Evolutionary conservation across 2,888 invertebrate genomes (phyloP).

Genomic region (Anagyrus pseudococci): DNA sequence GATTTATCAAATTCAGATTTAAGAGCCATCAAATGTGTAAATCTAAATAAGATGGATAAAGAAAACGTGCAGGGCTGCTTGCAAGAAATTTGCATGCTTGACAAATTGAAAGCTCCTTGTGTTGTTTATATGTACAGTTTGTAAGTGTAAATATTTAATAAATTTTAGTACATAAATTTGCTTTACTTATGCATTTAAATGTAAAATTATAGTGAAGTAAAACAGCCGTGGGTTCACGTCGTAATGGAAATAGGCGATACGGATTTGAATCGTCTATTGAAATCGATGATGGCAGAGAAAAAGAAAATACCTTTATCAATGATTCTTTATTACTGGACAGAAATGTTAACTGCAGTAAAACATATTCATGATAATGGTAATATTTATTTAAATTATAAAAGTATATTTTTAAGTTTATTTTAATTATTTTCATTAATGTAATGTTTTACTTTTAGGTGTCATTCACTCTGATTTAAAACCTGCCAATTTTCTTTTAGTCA

Average conservation of each 20-base stretch:
- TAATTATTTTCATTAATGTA: not conserved
- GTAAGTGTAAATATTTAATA: slow-evolving; percentile 67
- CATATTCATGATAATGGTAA: slow-evolving; percentile 89
- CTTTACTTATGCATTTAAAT: not conserved
- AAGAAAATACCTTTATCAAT: slow-evolving; percentile 73
- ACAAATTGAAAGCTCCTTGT: slow-evolving; percentile 81
- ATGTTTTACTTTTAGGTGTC: slow-evolving; percentile 70
- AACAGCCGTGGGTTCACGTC: slow-evolving; percentile 69
- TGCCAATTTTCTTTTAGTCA: slow-evolving; percentile 90
- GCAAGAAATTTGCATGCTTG: slow-evolving; percentile 86
- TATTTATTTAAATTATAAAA: not conserved
- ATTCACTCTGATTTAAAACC: slow-evolving; percentile 98
- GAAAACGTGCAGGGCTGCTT: slow-evolving; percentile 78
- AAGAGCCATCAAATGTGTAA: slow-evolving; percentile 84
- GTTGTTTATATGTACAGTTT: slow-evolving; percentile 87
- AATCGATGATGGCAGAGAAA: slow-evolving; percentile 61
- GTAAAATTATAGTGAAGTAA: slow-evolving; percentile 70
- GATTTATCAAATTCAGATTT: slow-evolving; percentile 71
- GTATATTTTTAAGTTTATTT: slow-evolving; percentile 8
- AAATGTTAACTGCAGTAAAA: slow-evolving; percentile 90
- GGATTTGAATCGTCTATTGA: slow-evolving; percentile 82
- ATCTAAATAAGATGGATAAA: slow-evolving; percentile 75
- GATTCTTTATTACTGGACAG: slow-evolving; percentile 88
- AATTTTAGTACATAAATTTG: not conserved
- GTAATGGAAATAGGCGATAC: slow-evolving; percentile 94